These are phyloP conservation scores for Pristis pectinata DNA, from an alignment of 2,797 vertebrate species.

Conservation along the genomic window DNA sequence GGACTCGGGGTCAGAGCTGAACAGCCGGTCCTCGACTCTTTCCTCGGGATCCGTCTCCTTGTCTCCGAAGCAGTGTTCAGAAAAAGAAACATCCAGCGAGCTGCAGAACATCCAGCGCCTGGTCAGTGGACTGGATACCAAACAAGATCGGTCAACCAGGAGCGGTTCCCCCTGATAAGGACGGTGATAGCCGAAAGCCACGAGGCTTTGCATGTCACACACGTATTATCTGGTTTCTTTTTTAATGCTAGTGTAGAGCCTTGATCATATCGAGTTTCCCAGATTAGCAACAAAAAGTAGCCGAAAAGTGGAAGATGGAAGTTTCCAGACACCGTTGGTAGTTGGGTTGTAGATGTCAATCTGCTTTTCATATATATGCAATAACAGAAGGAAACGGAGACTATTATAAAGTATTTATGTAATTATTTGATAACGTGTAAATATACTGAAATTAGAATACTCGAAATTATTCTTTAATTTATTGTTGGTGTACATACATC, in stretches of 20 bases:
- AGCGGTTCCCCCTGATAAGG: constrained; percentile 75
- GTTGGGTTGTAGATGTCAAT: constrained; percentile 28
- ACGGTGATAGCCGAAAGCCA: not conserved
- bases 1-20: constrained; percentile 89
- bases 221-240: constrained; percentile 3
- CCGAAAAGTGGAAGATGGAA: not conserved
- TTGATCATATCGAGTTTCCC: constrained; percentile 28
- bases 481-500: constrained; percentile 88
- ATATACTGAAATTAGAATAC: constrained; percentile 89
- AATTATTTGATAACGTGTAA: constrained; percentile 99
- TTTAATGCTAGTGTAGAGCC: constrained; percentile 24
- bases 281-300: constrained; percentile 2
- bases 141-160: constrained; percentile 73
- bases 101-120: constrained; percentile 92
- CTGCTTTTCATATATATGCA: constrained; percentile 53
- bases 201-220: constrained; percentile 35
- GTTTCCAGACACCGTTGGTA: constrained; percentile 9
- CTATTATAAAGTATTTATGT: constrained; percentile 98
- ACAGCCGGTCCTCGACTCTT: constrained; percentile 79
- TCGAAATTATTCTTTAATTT: constrained; percentile 95
- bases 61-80: constrained; percentile 78
- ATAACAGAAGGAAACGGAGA: constrained; percentile 64
- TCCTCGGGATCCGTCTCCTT: constrained; percentile 80
- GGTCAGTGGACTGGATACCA: constrained; percentile 88
- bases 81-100: constrained; percentile 84